A percentile compares a stretch with the other conserved stretches of the same genome.
These are phyloP conservation scores for Rousettus leschenaultii DNA, from an alignment of 2,113 vertebrate species.

Conservation along the genomic window DNA sequence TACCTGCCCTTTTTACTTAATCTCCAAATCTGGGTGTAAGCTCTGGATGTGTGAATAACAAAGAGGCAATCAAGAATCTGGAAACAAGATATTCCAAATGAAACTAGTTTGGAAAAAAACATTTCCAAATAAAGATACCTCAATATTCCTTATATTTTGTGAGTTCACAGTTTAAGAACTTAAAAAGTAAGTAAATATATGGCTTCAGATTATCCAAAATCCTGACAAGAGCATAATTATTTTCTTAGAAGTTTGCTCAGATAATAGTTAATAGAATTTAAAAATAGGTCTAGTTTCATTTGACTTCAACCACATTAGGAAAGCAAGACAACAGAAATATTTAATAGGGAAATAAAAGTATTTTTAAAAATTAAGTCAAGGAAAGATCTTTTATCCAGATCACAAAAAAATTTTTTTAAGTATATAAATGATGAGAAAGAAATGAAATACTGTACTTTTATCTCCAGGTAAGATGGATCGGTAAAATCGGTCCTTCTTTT, in stretches of 20 bases:
- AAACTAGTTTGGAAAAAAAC: neutral
- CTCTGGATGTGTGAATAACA: neutral
- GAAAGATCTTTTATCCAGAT: neutral
- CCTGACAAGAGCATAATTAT: neutral
- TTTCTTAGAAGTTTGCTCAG: constrained; percentile 20
- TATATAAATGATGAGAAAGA: constrained; percentile 20
- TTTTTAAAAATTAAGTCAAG: constrained; percentile 24
- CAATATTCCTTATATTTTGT: constrained; percentile 11
- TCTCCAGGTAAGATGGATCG: constrained; percentile 94
- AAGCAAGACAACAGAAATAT: neutral
- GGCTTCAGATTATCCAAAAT: neutral
- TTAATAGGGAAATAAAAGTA: neutral
- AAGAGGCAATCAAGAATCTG: neutral
- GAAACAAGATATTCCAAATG: constrained; percentile 1
- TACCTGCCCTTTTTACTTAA: constrained; percentile 3
- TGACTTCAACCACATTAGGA: neutral
- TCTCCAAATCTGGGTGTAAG: neutral
- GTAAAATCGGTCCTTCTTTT: constrained; percentile 94
- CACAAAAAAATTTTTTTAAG: neutral
- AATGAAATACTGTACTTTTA: constrained; percentile 88
- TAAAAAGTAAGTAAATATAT: neutral
- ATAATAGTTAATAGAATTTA: neutral
- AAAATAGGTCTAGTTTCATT: constrained; percentile 36
- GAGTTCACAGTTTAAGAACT: constrained; percentile 32
- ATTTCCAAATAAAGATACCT: constrained; percentile 9